These are phyloP conservation scores for Diploscapter pachys DNA, from an alignment of 1,140 invertebrate genomes.

Conservation along the genomic window DNA sequence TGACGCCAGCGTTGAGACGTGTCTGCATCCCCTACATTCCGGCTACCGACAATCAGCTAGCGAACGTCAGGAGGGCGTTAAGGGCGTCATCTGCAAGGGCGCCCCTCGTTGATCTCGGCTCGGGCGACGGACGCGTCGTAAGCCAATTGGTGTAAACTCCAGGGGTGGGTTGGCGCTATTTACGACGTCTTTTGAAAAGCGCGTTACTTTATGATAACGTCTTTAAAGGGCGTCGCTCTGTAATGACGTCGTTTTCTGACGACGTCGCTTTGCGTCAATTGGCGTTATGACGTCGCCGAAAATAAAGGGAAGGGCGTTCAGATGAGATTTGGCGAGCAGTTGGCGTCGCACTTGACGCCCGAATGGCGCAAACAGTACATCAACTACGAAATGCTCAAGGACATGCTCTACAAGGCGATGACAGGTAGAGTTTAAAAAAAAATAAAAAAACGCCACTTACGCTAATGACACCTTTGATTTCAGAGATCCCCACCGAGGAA, in stretches of 20 bases:
- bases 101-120: conserved; percentile 54
- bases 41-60: conserved; percentile 47
- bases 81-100: conserved; percentile 30
- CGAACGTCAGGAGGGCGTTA: conserved; percentile 46
- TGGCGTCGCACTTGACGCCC: conserved; percentile 91
- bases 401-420: conserved; percentile 54
- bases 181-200: too few species aligned
- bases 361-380: conserved; percentile 99
- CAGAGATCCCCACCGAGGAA: conserved; percentile 48
- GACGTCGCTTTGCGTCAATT: too few species aligned
- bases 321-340: conserved; percentile 95
- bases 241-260: too few species aligned
- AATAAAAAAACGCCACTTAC: too few species aligned
- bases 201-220: too few species aligned
- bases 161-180: too few species aligned
- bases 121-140: conserved; percentile 56
- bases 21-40: conserved; percentile 58
- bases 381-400: conserved; percentile 77
- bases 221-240: too few species aligned
- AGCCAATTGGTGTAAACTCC: conserved; percentile 40
- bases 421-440: conserved; percentile 2
- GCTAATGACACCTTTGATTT: too few species aligned
- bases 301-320: conserved; percentile 50
- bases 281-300: too few species aligned
- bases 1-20: conserved; percentile 52